Evolutionary conservation across 2,888 invertebrate genomes (phyloP).

Genomic region (Meteorus colon): DNA sequence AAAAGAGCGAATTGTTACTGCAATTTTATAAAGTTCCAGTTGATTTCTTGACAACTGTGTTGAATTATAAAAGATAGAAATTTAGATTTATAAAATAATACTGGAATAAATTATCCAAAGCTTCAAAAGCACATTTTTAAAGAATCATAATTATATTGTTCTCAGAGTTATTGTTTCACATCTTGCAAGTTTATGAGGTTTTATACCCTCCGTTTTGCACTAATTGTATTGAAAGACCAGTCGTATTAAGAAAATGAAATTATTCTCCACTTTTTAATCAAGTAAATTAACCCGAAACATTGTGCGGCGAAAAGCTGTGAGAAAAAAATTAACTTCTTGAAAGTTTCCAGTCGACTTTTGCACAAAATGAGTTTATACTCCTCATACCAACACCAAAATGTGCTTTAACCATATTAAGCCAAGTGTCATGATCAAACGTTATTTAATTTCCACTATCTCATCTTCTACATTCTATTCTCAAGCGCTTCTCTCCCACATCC

Average conservation of each 20-base stretch:
- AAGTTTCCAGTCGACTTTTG: conserved; percentile 7
- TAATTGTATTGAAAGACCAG: neutral
- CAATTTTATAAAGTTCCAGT: too few relatives aligned
- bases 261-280: neutral
- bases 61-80: too few relatives aligned
- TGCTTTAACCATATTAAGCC: conserved; percentile 25
- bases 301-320: neutral
- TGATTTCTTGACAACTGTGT: too few relatives aligned
- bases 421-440: conserved; percentile 40
- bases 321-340: neutral
- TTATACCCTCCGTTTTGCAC: neutral
- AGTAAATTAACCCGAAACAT: neutral
- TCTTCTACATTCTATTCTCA: neutral
- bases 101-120: neutral
- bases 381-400: neutral
- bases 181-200: neutral
- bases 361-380: neutral
- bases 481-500: conserved; percentile 11
- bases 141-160: neutral
- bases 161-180: neutral
- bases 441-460: conserved; percentile 28
- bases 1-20: too few relatives aligned
- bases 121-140: neutral
- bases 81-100: too few relatives aligned
- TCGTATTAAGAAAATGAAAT: neutral